Base-by-base conservation (phyloP, 2,113 vertebrate genomes). In the Hippolais icterina region DNA sequence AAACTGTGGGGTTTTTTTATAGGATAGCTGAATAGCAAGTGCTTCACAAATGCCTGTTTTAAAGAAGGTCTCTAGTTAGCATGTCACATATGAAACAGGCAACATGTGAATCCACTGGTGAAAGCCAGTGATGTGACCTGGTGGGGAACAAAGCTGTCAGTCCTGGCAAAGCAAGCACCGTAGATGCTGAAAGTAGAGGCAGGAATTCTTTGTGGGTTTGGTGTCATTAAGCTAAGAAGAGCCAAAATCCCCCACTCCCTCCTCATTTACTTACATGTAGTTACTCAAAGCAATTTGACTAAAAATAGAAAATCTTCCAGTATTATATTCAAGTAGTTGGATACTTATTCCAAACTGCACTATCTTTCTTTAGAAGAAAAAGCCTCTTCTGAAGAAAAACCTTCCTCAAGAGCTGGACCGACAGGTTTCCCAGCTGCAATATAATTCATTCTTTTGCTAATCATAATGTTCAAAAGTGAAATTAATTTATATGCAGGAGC, bases 41-140 rank as follows among this genome's bases (percentile, higher is more conserved):
- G 96, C 95, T 23, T 95, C 89, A 89, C 59, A 89, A 72, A 60
- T 61, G 47, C 18, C 46, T 92, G 12, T 85, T 96, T 96, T 93
- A 75, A 87, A 83, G 49, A 29, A 20, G n/a, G 7, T 31, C n/a
- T 93, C 50, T 63, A 49, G 37, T 53, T 50, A 50, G 10, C 1
- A 2, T 89, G 39, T 66, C 82, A 66, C 49, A 53, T 60, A 49
- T 1, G 13, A 74, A 93, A 23, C 22, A 88, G 53, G 46, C 12
- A 49, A 53, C 3, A 13, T 56, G 53, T 82, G 70, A 94, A 84
- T 87, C n/a, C 44, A 61, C 7, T 5, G 39, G 23, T 54, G 75
- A 94, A 80, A 93, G 49, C 15, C 46, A 71, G 52, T 86, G 53
- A 87, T 4, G 44, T 37, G 35, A 93, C n/a, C 60, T n/a, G 28